Evolutionary conservation across 2,888 invertebrate genomes (phyloP).

Genomic region (Halocaridina rubra): DNA sequence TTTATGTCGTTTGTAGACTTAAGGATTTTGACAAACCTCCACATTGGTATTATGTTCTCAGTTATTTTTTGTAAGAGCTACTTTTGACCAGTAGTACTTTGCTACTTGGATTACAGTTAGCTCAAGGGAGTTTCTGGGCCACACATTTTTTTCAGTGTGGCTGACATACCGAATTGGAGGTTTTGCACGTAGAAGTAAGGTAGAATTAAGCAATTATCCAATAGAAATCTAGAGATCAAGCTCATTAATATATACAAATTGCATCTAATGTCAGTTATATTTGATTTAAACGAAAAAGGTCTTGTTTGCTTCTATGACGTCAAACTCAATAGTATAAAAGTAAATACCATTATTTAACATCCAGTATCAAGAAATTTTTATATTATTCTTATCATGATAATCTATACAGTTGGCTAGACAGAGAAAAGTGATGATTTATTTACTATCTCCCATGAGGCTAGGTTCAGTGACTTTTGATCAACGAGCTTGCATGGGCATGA

Average conservation of each 20-base stretch:
- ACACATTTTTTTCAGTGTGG: background rate
- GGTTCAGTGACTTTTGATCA: constrained; percentile 16
- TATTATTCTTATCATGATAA: constrained; percentile 17
- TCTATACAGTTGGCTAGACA: constrained; percentile 15
- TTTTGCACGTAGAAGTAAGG: constrained; percentile 55
- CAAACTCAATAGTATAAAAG: background rate
- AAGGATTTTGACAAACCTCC: constrained; percentile 38
- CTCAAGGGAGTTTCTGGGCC: background rate
- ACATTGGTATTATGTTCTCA: background rate
- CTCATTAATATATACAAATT: constrained; percentile 22
- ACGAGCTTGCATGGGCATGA: constrained; percentile 51
- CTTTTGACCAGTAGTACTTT: too few species aligned
- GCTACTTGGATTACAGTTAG: background rate
- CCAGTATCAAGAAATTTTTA: background rate
- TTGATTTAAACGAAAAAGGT: constrained; percentile 3
- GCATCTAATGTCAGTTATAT: constrained; percentile 31
- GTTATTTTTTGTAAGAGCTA: background rate
- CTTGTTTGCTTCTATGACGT: constrained; percentile 15
- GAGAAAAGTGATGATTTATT: background rate
- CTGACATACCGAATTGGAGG: constrained; percentile 24
- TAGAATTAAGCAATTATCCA: constrained; percentile 57
- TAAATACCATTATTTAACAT: background rate
- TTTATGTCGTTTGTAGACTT: constrained; percentile 37
- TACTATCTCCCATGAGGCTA: background rate
- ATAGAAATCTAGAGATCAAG: constrained; percentile 44